These are phyloP conservation scores for Peribatodes rhomboidaria DNA, from an alignment of 2,888 invertebrate genomes.

Conservation along the genomic window DNA sequence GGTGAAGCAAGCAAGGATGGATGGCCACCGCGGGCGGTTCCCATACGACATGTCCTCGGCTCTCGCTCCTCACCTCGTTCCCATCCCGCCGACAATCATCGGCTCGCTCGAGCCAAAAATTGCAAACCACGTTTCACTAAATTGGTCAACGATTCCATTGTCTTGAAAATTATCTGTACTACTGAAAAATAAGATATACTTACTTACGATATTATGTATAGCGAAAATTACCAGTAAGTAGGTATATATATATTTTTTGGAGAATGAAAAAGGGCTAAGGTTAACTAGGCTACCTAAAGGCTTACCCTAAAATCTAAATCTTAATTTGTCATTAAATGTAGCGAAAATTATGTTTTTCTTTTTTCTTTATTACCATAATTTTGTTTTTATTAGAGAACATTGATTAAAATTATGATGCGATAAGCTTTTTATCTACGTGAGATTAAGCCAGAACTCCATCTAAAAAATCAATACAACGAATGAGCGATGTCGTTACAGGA, in stretches of 20 bases:
- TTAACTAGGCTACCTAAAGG: too few species aligned
- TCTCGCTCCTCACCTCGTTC: conserved; percentile 49
- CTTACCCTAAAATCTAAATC: too few species aligned
- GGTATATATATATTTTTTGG: too few species aligned
- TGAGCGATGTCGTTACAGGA: conserved; percentile 8
- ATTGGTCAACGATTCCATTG: conserved; percentile 33
- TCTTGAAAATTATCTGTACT: conserved; percentile 3
- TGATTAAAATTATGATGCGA: too few species aligned
- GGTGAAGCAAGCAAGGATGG: conserved; percentile 58
- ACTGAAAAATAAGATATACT: not conserved
- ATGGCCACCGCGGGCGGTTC: conserved; percentile 78
- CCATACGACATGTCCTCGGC: conserved; percentile 57
- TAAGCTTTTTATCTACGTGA: too few species aligned
- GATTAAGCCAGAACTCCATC: not conserved
- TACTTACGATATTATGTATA: too few species aligned
- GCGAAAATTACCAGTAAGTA: too few species aligned
- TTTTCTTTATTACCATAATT: too few species aligned
- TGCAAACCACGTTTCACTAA: conserved; percentile 35
- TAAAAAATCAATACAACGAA: not conserved
- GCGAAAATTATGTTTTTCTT: too few species aligned
- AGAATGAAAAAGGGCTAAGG: too few species aligned
- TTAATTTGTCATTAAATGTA: too few species aligned
- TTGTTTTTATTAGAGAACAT: too few species aligned
- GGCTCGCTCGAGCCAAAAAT: conserved; percentile 49
- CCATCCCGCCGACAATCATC: conserved; percentile 61